phyloP scores from a whole-genome alignment of 2,113 vertebrate genomes.

The Cryptomyrus ogoouensis region DNA sequence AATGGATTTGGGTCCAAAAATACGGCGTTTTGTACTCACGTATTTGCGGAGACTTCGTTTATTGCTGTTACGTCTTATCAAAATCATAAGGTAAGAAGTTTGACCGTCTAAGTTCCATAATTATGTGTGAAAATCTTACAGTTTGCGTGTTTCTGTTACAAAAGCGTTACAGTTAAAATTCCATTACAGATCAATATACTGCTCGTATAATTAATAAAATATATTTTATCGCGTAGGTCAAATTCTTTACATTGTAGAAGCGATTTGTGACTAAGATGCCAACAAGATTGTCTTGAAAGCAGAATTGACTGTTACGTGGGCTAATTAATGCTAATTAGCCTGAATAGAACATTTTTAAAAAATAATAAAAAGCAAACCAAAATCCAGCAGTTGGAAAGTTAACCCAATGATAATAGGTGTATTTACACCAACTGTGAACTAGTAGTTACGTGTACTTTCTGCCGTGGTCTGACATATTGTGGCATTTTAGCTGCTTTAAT shows the following conservation, averaged over 20 bases:
- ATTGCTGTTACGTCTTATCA: slow-evolving; percentile 97
- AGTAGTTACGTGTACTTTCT: not conserved
- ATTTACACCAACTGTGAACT: not conserved
- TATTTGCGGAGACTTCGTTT: slow-evolving; percentile 90
- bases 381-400: not conserved
- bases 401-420: not conserved
- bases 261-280: not conserved
- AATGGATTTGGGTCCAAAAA: slow-evolving; percentile 95
- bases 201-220: not conserved
- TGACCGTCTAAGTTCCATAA: not conserved
- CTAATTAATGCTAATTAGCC: not conserved
- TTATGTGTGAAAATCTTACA: not conserved
- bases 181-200: not conserved
- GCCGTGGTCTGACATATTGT: not conserved
- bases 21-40: slow-evolving; percentile 90
- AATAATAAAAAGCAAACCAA: not conserved
- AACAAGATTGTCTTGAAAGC: not conserved
- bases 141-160: not conserved
- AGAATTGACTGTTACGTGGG: not conserved
- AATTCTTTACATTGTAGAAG: not conserved
- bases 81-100: slow-evolving; percentile 82
- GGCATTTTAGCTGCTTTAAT: not conserved
- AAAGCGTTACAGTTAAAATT: not conserved
- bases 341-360: not conserved
- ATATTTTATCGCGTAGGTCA: not conserved